These are phyloP conservation scores for Aurelia coerulea DNA, from an alignment of 30 jellyfish, hydroid and myxozoan genomes.

Conservation along the genomic window DNA sequence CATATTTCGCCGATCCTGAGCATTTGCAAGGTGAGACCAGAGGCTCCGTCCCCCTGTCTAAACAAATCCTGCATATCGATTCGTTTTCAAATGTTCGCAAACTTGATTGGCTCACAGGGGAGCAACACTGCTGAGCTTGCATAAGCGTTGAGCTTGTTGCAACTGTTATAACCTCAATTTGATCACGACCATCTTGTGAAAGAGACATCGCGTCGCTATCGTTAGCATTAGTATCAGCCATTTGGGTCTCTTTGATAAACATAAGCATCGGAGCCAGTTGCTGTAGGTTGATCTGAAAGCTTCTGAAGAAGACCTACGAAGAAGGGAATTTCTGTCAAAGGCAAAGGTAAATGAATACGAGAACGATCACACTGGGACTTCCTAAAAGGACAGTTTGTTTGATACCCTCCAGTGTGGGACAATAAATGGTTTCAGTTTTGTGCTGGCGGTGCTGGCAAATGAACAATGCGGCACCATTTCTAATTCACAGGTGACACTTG, in stretches of 20 bases:
- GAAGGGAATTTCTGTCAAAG: no score
- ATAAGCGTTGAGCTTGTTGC: conserved; percentile 5
- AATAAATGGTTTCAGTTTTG: no score
- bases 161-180: conserved; percentile 26
- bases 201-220: background rate
- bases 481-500: no score
- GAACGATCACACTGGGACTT: no score
- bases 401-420: no score
- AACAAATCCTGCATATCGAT: conserved; percentile 86
- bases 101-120: conserved; percentile 62
- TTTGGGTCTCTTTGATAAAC: background rate
- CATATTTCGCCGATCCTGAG: conserved; percentile 94
- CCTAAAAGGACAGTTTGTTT: no score
- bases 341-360: no score
- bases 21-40: conserved; percentile 96
- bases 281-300: no score
- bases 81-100: conserved; percentile 41
- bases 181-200: background rate
- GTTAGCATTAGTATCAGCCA: background rate
- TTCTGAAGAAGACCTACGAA: no score
- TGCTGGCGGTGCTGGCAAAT: no score
- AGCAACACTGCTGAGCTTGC: conserved; percentile 45
- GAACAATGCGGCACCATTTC: no score
- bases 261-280: background rate
- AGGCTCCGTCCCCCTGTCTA: conserved; percentile 74